Evolutionary conservation across 2,113 vertebrate genomes (phyloP), one percentile per base, ranked within the genome.

Genomic region (Ctenodactylus gundi): DNA sequence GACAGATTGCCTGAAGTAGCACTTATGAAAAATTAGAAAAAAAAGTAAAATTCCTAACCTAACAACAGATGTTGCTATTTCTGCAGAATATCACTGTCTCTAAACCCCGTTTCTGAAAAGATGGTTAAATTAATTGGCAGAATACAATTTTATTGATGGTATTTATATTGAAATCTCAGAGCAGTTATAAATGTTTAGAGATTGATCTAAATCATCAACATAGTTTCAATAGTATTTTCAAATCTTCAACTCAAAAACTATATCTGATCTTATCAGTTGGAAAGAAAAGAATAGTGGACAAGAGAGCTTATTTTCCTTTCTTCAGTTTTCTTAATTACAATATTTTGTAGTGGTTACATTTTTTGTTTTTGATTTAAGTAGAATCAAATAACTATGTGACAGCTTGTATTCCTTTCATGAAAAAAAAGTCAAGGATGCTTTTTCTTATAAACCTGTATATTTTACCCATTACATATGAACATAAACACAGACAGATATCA

Each of bases 11-110:
- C 9, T 80, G 76, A 75, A 88, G 62, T 62, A 92, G 77, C 3
- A 58, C 49, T 80, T 78, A 91, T 23, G 62, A 91, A 93, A 84
- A 80, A 84, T 7, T 46, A 36, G 12, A 34, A 41, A 67, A 70
- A 60, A 49, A 51, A 51, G 25, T 60, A 18, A 90, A 94, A 14
- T 21, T 3, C 14, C 8, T 27, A 83, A 65, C 21, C 39, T 82
- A 85, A 90, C 21, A 91, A 62, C 39, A 93, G 67, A 88, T 91
- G 51, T 39, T 90, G 44, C 13, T 82, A 1, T 88, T 96, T 73
- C 14, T 85, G 85, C 49, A 58, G 82, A 82, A 70, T 58, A 58
- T 81, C 11, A 13, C 10, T 77, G 8, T 81, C 31, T 70, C 34
- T 90, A 89, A 84, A 41, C 21, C 7, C 12, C 73, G 41, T 58